phyloP scores from a whole-genome alignment of 2,797 vertebrate genomes.

The Stomatorhinus walkeri region DNA sequence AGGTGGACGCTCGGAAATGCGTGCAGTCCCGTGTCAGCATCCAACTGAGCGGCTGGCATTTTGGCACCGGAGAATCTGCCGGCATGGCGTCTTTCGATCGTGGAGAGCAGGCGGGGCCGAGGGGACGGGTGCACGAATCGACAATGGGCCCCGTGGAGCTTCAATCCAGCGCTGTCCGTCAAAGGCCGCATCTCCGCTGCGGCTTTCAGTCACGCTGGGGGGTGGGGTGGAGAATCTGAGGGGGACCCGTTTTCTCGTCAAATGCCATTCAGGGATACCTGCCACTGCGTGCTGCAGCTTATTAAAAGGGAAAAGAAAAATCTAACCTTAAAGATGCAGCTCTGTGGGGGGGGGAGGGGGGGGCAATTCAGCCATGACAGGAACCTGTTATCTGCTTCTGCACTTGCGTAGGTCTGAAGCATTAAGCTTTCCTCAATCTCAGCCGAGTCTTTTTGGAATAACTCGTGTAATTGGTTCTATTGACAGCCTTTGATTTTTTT shows the following conservation, averaged over 20 bases:
- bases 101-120: neutral
- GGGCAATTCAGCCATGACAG: slow-evolving; percentile 11
- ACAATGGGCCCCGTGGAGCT: neutral
- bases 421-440: slow-evolving; percentile 19
- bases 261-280: slow-evolving; percentile 19
- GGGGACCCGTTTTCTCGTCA: neutral
- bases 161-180: neutral
- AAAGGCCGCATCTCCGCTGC: slow-evolving; percentile 2
- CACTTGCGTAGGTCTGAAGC: slow-evolving; percentile 19
- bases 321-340: slow-evolving; percentile 11
- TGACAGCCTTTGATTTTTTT: slow-evolving; percentile 30
- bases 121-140: neutral
- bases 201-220: neutral
- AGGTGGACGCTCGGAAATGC: neutral
- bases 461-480: slow-evolving; percentile 32
- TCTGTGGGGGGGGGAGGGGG: neutral
- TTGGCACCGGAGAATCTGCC: neutral
- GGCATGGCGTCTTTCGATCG: neutral
- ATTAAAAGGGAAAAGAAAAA: slow-evolving; percentile 1
- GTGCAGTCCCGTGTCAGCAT: neutral
- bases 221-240: neutral
- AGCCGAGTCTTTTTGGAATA: slow-evolving; percentile 16
- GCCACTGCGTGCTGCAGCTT: neutral
- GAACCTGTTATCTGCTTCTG: slow-evolving; percentile 24
- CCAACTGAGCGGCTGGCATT: neutral